Base-by-base conservation (phyloP, 1,140 invertebrate species). In the Gonatopus flavifemur region DNA sequence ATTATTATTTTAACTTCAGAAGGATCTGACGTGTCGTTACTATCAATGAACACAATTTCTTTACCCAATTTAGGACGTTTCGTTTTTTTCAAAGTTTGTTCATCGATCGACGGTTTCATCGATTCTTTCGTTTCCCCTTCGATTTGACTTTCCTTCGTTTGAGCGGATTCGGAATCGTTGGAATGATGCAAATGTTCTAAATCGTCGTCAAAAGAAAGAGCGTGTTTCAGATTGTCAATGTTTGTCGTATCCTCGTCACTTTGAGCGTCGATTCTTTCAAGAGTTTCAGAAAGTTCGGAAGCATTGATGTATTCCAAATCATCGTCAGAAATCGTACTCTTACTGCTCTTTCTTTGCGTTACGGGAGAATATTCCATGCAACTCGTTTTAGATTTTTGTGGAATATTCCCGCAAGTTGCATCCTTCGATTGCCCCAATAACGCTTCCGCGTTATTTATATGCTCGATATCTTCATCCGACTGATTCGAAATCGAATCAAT, bases 251-350 rank as follows among this genome's bases (percentile, higher is more conserved):
- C 24, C 9, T 43, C 49, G 20, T 7, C 32, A 18, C 13, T 12
- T 3, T 43, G 33, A 22, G 44, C 42, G 9, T n/a, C 19, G 1
- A 12, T 18, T 25, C 24, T 43, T 0, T 48, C 44, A 21, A 32
- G 7, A 2, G 47, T 38, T 13, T 68, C 70, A 0, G 48, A 19
- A 0, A 71, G 12, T 9, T 76, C 72, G 1, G 62, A 62, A 1
- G 54, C 48, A 16, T 68, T 52, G 24, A 77, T 71, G 31, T 75
- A 73, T 21, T 77, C 76, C 7, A 77, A 37, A 24, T 78, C 75
- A 3, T 78, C 76, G 18, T 78, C 76, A 0, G 76, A 77, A 15
- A 67, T 69, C 0, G 63, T 66, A 39, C 66, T 70, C 30, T 74
- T 76, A 19, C 71, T 74, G 12, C 50, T 62, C 32, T 74, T 74